Evolutionary conservation across 2,888 invertebrate genomes (phyloP).

Genomic region (Tenthredo mesomela): DNA sequence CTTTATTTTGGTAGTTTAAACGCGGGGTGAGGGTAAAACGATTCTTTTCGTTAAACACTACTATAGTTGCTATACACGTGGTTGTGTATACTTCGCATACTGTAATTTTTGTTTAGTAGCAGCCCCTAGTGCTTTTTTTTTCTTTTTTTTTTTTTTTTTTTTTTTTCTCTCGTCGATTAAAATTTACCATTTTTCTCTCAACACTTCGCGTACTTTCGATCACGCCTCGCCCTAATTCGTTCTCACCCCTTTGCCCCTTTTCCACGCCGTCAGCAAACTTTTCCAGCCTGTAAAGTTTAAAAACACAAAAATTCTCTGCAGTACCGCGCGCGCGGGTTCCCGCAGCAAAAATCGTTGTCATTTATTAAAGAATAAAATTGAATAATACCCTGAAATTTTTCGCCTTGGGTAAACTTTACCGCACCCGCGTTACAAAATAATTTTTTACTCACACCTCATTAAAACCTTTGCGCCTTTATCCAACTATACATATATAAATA

Average conservation of each 20-base stretch:
- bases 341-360: conserved; percentile 26
- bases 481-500: neutral
- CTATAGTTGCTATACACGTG: neutral
- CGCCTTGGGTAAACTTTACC: neutral
- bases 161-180: conserved; percentile 32
- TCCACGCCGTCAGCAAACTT: conserved; percentile 38
- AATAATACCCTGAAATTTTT: conserved; percentile 23
- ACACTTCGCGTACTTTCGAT: conserved; percentile 45
- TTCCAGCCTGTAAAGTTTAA: conserved; percentile 37
- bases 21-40: neutral
- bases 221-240: conserved; percentile 48
- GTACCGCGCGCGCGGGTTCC: neutral
- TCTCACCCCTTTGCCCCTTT: conserved; percentile 41
- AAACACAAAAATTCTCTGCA: conserved; percentile 33
- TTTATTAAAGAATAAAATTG: conserved; percentile 26
- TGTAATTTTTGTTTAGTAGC: neutral
- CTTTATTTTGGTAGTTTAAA: neutral
- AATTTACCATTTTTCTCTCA: conserved; percentile 50
- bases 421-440: neutral
- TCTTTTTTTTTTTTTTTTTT: neutral
- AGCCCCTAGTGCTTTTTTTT: neutral
- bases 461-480: neutral
- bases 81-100: neutral
- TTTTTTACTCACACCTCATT: conserved; percentile 6
- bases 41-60: conserved; percentile 1